Percentiles rank a stretch among this genome's conserved stretches.
Evolutionary conservation across 2,113 vertebrate genomes (phyloP).

Genomic region (Ceyx cyanopectus): DNA sequence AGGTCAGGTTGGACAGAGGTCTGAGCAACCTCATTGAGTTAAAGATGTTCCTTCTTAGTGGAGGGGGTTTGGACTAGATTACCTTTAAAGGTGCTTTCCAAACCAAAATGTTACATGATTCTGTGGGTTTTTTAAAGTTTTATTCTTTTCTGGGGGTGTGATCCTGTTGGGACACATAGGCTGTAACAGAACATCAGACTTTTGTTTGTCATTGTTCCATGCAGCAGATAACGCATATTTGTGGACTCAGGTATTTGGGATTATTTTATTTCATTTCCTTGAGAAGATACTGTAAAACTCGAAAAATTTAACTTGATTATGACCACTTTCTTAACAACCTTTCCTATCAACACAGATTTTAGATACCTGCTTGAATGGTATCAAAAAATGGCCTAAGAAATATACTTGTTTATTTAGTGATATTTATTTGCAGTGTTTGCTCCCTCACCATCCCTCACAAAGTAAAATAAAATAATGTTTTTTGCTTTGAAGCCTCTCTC

Average conservation of each 20-base stretch:
- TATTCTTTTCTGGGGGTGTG: background rate
- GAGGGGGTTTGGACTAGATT: background rate
- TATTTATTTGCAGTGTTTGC: background rate
- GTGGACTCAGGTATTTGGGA: background rate
- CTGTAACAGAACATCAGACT: background rate
- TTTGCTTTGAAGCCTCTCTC: background rate
- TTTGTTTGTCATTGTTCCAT: background rate
- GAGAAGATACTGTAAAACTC: background rate
- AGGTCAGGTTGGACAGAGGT: too few relatives aligned
- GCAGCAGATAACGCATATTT: background rate
- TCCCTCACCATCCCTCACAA: background rate
- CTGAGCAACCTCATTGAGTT: too few relatives aligned
- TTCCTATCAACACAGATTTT: background rate
- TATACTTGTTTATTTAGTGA: background rate
- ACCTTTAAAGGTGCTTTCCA: background rate
- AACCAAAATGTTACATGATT: background rate
- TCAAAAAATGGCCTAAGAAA: background rate
- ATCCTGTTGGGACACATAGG: background rate
- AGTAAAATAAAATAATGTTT: background rate
- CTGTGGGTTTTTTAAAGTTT: background rate
- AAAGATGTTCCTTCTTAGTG: too few relatives aligned
- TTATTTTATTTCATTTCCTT: background rate
- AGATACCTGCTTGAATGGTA: background rate
- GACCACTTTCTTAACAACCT: background rate
- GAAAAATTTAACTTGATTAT: background rate